These are phyloP conservation scores for Semnornis frantzii DNA, from an alignment of 2,113 vertebrate genomes.

Conservation along the genomic window DNA sequence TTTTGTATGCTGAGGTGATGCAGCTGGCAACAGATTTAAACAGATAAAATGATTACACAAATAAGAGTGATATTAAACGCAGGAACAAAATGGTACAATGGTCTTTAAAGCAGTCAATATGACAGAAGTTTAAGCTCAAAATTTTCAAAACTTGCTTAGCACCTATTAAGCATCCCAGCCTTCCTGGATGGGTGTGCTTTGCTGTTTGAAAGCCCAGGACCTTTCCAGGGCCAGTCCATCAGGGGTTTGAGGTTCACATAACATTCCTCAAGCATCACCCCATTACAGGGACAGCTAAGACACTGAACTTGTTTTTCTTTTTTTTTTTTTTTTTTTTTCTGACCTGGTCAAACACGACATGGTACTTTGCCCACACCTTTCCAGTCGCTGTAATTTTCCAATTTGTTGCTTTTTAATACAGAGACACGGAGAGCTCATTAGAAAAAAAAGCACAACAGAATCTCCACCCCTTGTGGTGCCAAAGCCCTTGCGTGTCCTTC, in stretches of 20 bases:
- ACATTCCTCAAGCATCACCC: background rate
- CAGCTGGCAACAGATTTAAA: background rate
- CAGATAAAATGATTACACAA: background rate
- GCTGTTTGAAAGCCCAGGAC: background rate
- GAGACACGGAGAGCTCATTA: background rate
- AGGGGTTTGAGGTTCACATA: background rate
- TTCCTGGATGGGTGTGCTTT: background rate
- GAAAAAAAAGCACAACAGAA: background rate
- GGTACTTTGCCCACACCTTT: background rate
- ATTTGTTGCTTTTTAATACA: background rate
- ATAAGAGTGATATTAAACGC: background rate
- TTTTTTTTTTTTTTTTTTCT: background rate
- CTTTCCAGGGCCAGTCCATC: background rate
- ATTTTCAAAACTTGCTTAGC: background rate
- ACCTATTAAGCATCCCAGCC: background rate
- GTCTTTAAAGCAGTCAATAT: background rate
- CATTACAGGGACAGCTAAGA: background rate
- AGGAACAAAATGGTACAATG: background rate
- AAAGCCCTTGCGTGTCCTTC: background rate
- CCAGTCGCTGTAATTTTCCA: background rate
- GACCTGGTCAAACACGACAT: background rate
- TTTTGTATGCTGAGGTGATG: background rate
- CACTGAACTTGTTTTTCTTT: background rate
- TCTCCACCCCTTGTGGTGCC: background rate
- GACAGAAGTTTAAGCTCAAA: background rate